A percentile compares a stretch with the other conserved stretches of the same genome.
Conservation (phyloP, 1,140 invertebrate species). For the Gonatopus flavifemur region DNA sequence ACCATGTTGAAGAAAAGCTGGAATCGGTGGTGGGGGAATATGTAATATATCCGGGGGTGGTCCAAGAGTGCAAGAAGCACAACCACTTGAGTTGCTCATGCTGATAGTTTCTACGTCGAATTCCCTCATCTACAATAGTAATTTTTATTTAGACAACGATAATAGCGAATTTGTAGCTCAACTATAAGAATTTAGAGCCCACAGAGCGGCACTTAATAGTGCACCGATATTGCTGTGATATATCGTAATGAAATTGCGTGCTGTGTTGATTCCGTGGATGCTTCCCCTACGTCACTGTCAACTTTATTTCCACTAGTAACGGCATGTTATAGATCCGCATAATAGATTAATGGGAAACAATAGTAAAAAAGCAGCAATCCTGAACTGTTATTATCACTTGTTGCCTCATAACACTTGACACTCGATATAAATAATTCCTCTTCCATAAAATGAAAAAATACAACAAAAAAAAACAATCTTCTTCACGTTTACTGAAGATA, state of each 20-base stretch:
- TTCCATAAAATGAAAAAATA: too few relatives aligned
- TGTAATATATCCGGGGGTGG: conserved; percentile 78
- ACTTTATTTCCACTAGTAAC: too few relatives aligned
- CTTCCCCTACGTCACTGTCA: too few relatives aligned
- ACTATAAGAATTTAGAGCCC: not conserved
- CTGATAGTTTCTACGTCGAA: conserved; percentile 28
- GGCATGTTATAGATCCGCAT: not conserved
- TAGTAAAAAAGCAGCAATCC: too few relatives aligned
- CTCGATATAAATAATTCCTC: too few relatives aligned
- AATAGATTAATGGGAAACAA: too few relatives aligned
- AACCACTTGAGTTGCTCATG: conserved; percentile 44
- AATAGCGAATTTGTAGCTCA: not conserved
- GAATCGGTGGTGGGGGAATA: conserved; percentile 79
- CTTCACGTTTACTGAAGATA: too few relatives aligned
- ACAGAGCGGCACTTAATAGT: not conserved
- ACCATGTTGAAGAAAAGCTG: conserved; percentile 66
- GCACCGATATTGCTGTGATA: not conserved
- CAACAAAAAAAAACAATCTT: too few relatives aligned
- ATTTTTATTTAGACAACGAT: conserved; percentile 1
- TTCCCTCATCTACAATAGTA: conserved; percentile 28
- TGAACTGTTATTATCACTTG: too few relatives aligned
- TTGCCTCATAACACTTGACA: too few relatives aligned
- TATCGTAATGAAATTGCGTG: conserved; percentile 6
- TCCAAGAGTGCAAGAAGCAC: conserved; percentile 63
- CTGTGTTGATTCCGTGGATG: too few relatives aligned